Conservation (phyloP, 1,140 invertebrate genomes). For the Harlomillsia oculata region DNA sequence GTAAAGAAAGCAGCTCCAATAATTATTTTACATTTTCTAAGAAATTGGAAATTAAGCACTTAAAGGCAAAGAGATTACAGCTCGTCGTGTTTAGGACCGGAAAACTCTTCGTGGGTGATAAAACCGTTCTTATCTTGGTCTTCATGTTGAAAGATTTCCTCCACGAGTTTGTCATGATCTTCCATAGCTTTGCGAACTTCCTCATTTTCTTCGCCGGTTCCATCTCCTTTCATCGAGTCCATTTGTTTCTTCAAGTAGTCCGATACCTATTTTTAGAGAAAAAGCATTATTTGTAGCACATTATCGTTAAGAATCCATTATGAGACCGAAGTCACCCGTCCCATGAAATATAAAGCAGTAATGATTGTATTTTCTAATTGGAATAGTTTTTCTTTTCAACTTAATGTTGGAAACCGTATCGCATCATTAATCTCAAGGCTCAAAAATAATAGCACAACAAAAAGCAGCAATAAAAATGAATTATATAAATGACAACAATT, state of each 20-base stretch:
- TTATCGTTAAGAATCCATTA: constrained; percentile 12
- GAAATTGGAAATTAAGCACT: background rate
- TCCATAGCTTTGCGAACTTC: constrained; percentile 75
- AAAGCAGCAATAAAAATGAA: no score
- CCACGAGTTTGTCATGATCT: constrained; percentile 84
- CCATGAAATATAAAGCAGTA: background rate
- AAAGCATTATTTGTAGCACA: constrained; percentile 1
- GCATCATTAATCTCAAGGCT: no score
- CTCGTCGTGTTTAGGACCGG: constrained; percentile 92
- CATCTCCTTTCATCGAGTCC: constrained; percentile 56
- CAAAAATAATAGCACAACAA: no score
- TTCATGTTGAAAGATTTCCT: constrained; percentile 94
- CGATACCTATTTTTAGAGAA: constrained; percentile 55
- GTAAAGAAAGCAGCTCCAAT: no score
- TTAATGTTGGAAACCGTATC: no score
- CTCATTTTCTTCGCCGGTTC: constrained; percentile 49
- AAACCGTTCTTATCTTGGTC: constrained; percentile 90
- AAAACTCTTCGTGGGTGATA: constrained; percentile 92
- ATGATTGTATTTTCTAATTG: no score
- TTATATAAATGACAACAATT: no score
- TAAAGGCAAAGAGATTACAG: no score
- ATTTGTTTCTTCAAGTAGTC: constrained; percentile 84
- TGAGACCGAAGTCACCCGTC: background rate
- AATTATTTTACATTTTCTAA: background rate
- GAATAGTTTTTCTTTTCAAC: no score